phyloP scores from a whole-genome alignment of 2,113 vertebrate species.

The Lanius collurio region DNA sequence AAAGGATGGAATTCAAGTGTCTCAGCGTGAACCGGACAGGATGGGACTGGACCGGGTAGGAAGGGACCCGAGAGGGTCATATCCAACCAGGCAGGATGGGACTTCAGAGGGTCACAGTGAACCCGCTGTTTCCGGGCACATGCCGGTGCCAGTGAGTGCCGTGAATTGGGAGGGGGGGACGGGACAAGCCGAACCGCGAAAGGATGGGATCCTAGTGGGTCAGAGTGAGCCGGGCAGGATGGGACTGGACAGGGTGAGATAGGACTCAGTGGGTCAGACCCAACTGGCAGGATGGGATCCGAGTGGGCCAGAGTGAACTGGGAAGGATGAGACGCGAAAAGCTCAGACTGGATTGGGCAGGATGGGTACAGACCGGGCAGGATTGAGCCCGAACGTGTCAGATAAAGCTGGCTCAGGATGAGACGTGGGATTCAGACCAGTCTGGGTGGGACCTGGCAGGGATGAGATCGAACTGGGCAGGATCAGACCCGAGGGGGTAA shows the following conservation, averaged over 20 bases:
- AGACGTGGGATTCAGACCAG: too few species aligned
- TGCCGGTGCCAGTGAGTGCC: neutral
- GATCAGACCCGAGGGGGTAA: neutral
- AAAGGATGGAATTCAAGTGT: neutral
- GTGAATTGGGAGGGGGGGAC: neutral
- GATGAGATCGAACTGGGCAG: too few species aligned
- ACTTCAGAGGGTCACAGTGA: fast-evolving
- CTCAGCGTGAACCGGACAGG: too few species aligned
- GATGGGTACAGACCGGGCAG: neutral
- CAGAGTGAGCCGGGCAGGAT: neutral
- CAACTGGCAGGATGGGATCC: neutral
- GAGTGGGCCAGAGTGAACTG: fast-evolving
- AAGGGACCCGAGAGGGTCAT: neutral
- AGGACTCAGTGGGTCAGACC: neutral
- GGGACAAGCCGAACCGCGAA: neutral
- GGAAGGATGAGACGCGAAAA: neutral
- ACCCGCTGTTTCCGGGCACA: neutral
- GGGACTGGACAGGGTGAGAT: neutral
- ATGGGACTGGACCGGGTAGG: neutral
- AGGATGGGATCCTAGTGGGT: neutral
- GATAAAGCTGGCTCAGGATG: neutral
- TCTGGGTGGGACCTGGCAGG: neutral
- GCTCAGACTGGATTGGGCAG: neutral
- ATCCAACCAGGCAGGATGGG: neutral
- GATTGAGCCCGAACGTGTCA: fast-evolving